These are phyloP conservation scores for Arion vulgaris DNA, from an alignment of 1,140 invertebrate species.

Conservation along the genomic window DNA sequence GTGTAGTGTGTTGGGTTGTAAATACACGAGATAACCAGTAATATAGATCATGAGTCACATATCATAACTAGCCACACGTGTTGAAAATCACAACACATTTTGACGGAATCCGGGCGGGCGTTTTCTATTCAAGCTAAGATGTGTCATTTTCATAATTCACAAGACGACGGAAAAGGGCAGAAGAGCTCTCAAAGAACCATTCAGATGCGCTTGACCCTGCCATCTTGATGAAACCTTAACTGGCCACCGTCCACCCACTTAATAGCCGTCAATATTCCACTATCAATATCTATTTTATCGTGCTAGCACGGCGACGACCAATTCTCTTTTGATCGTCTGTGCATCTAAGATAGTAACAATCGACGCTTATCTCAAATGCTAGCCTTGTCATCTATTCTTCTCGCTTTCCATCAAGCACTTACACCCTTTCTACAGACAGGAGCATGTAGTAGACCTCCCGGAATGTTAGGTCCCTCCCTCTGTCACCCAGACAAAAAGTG, in stretches of 20 bases:
- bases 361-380: conserved; percentile 11
- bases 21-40: no score
- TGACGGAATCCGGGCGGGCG: neutral
- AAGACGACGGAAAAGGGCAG: neutral
- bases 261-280: conserved; percentile 26
- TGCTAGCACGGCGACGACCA: neutral
- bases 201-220: conserved; percentile 22
- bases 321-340: neutral
- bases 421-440: neutral
- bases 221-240: neutral
- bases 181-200: neutral
- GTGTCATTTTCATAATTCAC: neutral
- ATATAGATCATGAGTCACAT: no score
- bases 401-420: neutral
- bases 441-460: neutral
- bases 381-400: neutral
- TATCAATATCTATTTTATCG: conserved; percentile 36
- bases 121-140: neutral
- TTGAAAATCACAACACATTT: neutral
- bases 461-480: conserved; percentile 12
- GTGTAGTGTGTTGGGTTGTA: no score
- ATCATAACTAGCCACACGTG: no score
- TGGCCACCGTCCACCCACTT: conserved; percentile 36
- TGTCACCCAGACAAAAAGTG: conserved; percentile 41
- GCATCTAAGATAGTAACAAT: neutral